These are phyloP conservation scores for Anguilla pacifica DNA, from an alignment of 2,797 vertebrate species.

Conservation along the genomic window DNA sequence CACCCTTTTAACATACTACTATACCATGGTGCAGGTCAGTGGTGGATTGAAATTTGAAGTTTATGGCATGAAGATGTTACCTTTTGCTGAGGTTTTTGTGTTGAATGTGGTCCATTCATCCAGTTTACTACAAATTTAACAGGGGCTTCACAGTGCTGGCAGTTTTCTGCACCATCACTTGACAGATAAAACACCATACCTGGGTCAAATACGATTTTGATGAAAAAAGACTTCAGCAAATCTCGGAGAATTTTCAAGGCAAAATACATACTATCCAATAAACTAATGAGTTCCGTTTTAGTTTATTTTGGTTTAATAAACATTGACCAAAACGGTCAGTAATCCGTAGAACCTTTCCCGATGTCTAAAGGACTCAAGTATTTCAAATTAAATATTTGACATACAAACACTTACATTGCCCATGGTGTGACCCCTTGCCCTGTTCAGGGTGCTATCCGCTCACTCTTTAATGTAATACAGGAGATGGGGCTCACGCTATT, in stretches of 20 bases:
- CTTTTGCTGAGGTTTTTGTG: background rate
- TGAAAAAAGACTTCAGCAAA: background rate
- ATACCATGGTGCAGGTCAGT: background rate
- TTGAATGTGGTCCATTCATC: background rate
- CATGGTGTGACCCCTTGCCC: background rate
- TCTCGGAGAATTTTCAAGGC: background rate
- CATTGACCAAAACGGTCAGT: background rate
- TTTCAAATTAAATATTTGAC: background rate
- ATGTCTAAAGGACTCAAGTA: background rate
- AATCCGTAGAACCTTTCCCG: background rate
- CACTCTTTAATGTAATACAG: slow-evolving; percentile 11
- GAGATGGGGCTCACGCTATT: background rate
- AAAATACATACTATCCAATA: background rate
- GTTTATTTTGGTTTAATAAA: background rate
- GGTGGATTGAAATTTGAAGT: background rate
- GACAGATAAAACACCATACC: background rate
- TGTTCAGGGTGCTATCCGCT: background rate
- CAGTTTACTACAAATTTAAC: background rate
- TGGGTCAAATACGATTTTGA: background rate
- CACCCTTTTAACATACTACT: background rate
- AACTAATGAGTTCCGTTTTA: no score
- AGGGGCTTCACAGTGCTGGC: background rate
- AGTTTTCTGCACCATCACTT: background rate
- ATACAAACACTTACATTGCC: background rate
- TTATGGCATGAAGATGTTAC: background rate